These are phyloP conservation scores for Lithobates sylvaticus DNA, from an alignment of 2,797 vertebrate species.

Conservation along the genomic window DNA sequence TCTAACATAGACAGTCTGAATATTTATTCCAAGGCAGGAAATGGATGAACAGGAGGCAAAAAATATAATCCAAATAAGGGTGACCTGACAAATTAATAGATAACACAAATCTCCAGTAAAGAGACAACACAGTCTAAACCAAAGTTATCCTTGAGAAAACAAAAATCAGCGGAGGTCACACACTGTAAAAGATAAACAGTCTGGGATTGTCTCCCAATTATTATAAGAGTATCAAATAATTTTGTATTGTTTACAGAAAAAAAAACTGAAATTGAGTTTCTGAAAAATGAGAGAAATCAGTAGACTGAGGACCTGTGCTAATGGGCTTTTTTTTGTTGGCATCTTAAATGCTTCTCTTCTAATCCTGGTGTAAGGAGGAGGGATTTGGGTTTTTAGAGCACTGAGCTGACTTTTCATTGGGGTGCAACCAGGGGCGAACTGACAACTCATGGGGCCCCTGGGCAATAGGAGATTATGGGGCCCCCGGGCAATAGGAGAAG, in stretches of 20 bases:
- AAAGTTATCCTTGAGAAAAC: constrained; percentile 32
- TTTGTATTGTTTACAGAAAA: neutral
- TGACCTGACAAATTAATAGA: constrained; percentile 25
- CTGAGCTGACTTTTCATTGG: too few relatives aligned
- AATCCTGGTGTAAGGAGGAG: too few relatives aligned
- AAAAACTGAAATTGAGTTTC: too few relatives aligned
- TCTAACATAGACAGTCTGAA: neutral
- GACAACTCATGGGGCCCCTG: too few relatives aligned
- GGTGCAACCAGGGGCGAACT: too few relatives aligned
- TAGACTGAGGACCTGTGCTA: too few relatives aligned
- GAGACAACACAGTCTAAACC: constrained; percentile 44
- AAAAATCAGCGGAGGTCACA: constrained; percentile 11
- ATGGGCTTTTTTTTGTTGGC: too few relatives aligned
- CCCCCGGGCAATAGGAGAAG: too few relatives aligned
- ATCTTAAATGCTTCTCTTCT: too few relatives aligned
- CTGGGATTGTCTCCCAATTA: neutral
- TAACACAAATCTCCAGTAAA: constrained; percentile 4
- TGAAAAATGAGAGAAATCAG: too few relatives aligned
- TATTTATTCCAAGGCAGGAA: constrained; percentile 35
- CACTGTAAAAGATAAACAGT: neutral
- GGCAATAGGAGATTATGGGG: too few relatives aligned
- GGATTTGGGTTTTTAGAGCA: too few relatives aligned
- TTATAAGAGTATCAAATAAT: neutral
- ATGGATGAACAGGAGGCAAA: neutral
- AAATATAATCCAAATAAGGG: constrained; percentile 24